Percentiles rank a stretch among this genome's conserved stretches.
Conservation (phyloP, 2,113 vertebrate genomes). For the Xiphias gladius region DNA sequence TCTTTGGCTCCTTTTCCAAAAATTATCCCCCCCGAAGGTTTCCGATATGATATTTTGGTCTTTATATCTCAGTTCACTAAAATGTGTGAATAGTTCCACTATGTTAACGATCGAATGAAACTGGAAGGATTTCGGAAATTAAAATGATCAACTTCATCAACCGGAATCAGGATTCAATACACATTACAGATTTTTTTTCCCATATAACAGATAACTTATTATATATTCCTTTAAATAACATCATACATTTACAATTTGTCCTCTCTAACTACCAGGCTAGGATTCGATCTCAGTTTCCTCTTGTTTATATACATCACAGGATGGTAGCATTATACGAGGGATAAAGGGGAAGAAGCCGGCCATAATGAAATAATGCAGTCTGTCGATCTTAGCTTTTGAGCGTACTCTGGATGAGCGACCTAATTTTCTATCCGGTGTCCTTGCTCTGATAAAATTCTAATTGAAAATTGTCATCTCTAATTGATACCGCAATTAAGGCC, state of each 20-base stretch:
- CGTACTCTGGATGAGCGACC: constrained; percentile 5
- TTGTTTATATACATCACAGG: not conserved
- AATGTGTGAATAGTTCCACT: too few species aligned
- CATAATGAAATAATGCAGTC: constrained; percentile 1
- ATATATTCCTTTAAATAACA: not conserved
- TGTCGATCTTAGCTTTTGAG: constrained; percentile 18
- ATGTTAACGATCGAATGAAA: too few species aligned
- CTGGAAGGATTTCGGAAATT: too few species aligned
- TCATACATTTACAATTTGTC: not conserved
- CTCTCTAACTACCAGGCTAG: not conserved
- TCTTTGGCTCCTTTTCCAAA: constrained; percentile 2
- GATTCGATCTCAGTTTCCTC: not conserved
- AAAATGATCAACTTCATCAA: too few species aligned
- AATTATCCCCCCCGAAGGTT: not conserved
- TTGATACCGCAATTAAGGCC: constrained; percentile 62
- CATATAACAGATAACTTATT: too few species aligned
- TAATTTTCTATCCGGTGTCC: constrained; percentile 37
- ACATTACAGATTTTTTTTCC: too few species aligned
- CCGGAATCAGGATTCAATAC: too few species aligned
- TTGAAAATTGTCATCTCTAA: constrained; percentile 68
- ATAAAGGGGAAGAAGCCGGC: not conserved
- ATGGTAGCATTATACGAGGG: not conserved
- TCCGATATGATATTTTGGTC: too few species aligned
- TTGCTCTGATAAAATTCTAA: constrained; percentile 58
- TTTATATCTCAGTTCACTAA: too few species aligned